These are phyloP conservation scores for Mesitornis unicolor DNA, from an alignment of 2,113 vertebrate species.

Conservation along the genomic window DNA sequence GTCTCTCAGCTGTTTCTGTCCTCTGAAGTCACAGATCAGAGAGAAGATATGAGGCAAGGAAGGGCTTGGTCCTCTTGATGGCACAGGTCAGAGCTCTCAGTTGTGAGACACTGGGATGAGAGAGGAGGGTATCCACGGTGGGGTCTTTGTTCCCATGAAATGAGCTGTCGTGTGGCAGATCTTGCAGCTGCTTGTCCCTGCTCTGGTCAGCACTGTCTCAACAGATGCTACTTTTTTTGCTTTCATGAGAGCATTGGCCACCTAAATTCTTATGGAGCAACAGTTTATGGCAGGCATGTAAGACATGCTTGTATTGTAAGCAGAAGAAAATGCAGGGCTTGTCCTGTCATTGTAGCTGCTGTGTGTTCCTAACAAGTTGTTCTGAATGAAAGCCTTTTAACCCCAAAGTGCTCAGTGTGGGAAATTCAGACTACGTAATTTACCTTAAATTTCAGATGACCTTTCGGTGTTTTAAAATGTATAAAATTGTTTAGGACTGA, in stretches of 20 bases:
- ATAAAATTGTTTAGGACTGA: not conserved
- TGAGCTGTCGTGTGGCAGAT: not conserved
- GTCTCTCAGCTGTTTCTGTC: not conserved
- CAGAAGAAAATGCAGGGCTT: not conserved
- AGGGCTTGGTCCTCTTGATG: not conserved
- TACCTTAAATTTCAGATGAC: not conserved
- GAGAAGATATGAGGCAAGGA: not conserved
- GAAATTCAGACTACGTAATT: not conserved
- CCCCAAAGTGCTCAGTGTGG: not conserved
- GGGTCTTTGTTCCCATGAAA: not conserved
- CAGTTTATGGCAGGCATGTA: not conserved
- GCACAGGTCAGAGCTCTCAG: not conserved
- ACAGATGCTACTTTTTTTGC: not conserved
- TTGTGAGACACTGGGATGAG: not conserved
- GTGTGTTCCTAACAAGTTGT: not conserved
- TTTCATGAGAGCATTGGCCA: not conserved
- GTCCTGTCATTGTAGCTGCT: not conserved
- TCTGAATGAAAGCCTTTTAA: not conserved
- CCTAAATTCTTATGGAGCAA: not conserved
- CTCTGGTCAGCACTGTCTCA: not conserved
- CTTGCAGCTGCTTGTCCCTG: not conserved
- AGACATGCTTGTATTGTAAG: not conserved
- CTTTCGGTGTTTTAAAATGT: not conserved
- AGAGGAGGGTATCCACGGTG: fast-evolving
- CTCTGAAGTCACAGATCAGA: not conserved